These are phyloP conservation scores for Diachrysia chrysitis DNA, from an alignment of 2,888 invertebrate species.

Conservation along the genomic window DNA sequence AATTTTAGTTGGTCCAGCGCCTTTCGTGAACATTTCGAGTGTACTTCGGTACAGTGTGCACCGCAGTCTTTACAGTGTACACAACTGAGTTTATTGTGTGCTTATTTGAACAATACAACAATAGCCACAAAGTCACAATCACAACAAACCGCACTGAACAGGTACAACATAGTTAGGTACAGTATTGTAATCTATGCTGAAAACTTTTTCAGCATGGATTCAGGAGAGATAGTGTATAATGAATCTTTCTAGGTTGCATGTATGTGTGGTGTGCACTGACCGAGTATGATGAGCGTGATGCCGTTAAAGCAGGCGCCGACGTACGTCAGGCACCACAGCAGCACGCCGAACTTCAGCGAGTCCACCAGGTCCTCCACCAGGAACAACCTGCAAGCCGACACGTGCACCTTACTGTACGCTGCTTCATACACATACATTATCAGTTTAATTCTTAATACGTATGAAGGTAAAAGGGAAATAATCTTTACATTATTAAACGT, in stretches of 20 bases:
- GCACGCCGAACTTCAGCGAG: conserved; percentile 97
- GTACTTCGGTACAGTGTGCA: not conserved
- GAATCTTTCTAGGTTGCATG: too few species aligned
- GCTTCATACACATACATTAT: too few species aligned
- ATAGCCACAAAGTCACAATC: not conserved
- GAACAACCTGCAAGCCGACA: conserved; percentile 91
- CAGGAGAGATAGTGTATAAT: too few species aligned
- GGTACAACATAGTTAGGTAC: not conserved
- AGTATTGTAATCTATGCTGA: too few species aligned
- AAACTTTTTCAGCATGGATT: too few species aligned
- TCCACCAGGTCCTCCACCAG: conserved; percentile 99
- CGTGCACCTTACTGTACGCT: too few species aligned
- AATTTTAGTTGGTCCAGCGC: not conserved
- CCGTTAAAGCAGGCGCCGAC: conserved; percentile 99
- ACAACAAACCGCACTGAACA: not conserved
- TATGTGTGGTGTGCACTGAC: conserved; percentile 85
- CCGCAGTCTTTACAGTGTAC: not conserved
- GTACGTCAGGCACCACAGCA: conserved; percentile 99
- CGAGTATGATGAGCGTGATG: conserved; percentile 98
- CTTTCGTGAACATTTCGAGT: not conserved
- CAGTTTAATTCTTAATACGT: too few species aligned
- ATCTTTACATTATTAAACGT: too few species aligned
- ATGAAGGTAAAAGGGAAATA: too few species aligned
- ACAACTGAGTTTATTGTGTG: conserved; percentile 2
- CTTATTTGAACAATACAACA: not conserved